Conservation (phyloP, 1,140 invertebrate species). For the Lutraria rhynchaena region DNA sequence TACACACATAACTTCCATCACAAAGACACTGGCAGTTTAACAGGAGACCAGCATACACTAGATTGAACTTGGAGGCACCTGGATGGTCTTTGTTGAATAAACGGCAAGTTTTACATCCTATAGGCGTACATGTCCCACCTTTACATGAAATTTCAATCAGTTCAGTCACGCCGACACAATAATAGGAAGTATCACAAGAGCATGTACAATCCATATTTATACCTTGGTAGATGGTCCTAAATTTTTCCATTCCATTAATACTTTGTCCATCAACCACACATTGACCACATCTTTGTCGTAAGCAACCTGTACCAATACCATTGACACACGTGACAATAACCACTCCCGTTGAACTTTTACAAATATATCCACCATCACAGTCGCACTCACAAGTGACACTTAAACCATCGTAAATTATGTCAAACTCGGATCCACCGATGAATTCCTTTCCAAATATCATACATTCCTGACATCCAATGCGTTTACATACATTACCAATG, state of each 20-base stretch:
- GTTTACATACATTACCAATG: constrained; percentile 2
- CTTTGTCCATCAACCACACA: constrained; percentile 18
- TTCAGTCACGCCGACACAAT: constrained; percentile 42
- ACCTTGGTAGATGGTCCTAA: constrained; percentile 27
- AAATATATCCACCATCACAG: constrained; percentile 47
- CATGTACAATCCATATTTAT: constrained; percentile 47
- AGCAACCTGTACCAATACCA: constrained; percentile 17
- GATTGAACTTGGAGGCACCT: constrained; percentile 23
- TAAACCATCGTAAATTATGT: constrained; percentile 17
- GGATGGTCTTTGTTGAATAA: constrained; percentile 25
- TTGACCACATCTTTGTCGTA: constrained; percentile 3
- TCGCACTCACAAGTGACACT: constrained; percentile 40
- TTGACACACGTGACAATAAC: constrained; percentile 13
- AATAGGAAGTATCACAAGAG: constrained; percentile 44
- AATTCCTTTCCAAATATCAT: constrained; percentile 36
- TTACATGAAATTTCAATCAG: constrained; percentile 42
- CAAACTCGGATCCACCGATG: constrained; percentile 45
- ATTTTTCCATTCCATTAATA: constrained; percentile 13
- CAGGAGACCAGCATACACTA: constrained; percentile 32
- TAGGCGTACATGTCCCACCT: constrained; percentile 34
- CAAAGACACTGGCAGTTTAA: constrained; percentile 42
- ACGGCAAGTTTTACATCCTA: constrained; percentile 33
- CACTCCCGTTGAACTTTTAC: constrained; percentile 14
- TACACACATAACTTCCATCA: constrained; percentile 35
- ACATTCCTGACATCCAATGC: constrained; percentile 54